phyloP scores from a whole-genome alignment of 2,113 vertebrate genomes.

The Clarias batrachus region DNA sequence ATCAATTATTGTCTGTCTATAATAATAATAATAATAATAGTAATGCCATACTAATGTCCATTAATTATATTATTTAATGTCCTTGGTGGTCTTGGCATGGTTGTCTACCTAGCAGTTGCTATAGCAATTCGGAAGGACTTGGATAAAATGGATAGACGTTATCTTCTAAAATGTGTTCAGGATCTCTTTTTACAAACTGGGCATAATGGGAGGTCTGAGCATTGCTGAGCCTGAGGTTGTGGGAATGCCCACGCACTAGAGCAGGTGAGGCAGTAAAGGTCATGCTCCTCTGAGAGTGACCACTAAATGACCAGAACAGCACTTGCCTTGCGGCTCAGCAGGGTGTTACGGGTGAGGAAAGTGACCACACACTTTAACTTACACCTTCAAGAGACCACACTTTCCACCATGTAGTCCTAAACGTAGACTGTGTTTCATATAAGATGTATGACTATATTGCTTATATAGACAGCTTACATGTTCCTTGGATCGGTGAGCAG shows the following conservation, averaged over 20 bases:
- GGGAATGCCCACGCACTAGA: conserved; percentile 55
- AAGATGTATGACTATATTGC: not conserved
- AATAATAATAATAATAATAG: not conserved
- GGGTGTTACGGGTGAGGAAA: conserved; percentile 39
- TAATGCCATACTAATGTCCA: not conserved
- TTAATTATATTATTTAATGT: not conserved
- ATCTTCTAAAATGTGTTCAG: not conserved
- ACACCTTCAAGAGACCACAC: no score
- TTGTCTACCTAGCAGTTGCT: not conserved
- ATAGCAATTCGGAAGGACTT: not conserved
- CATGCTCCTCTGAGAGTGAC: conserved; percentile 40
- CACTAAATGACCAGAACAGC: conserved; percentile 26
- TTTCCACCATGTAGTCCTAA: not conserved
- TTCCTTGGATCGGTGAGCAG: not conserved
- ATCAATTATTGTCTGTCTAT: not conserved
- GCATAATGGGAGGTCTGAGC: conserved; percentile 24
- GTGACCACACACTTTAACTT: conserved; percentile 1
- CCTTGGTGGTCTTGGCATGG: not conserved
- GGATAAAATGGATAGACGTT: not conserved
- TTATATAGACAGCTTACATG: not conserved
- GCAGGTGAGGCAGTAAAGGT: conserved; percentile 60
- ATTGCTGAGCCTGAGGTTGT: conserved; percentile 35
- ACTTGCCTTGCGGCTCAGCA: conserved; percentile 39
- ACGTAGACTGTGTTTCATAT: not conserved
- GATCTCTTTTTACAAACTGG: conserved; percentile 8